A percentile compares a stretch with the other conserved stretches of the same genome.
These are phyloP conservation scores for Larimichthys polyactis DNA, from an alignment of 2,113 vertebrate species.

Conservation along the genomic window DNA sequence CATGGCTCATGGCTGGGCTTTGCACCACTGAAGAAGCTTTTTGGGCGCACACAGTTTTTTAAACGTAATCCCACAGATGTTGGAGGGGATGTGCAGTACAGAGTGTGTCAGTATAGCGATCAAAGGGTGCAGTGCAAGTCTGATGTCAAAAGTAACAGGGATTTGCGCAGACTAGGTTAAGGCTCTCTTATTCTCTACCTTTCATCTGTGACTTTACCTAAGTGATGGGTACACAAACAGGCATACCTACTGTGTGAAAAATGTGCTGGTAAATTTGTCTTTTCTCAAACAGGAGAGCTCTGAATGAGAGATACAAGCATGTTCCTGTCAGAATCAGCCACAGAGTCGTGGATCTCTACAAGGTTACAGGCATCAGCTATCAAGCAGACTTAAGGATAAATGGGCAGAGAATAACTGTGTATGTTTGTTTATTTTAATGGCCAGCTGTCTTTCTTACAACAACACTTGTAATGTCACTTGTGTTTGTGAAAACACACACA, in stretches of 20 bases:
- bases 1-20: constrained; percentile 21
- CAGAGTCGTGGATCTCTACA: constrained; percentile 2
- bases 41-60: background rate
- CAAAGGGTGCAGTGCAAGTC: constrained; percentile 23
- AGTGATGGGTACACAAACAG: background rate
- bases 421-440: background rate
- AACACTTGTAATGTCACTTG: background rate
- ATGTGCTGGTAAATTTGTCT: background rate
- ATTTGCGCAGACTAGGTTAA: constrained; percentile 13
- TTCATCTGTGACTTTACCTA: background rate
- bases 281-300: background rate
- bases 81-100: constrained; percentile 18
- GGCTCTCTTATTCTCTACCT: background rate
- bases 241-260: background rate
- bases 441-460: background rate
- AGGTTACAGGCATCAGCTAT: background rate
- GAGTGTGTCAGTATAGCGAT: constrained; percentile 25
- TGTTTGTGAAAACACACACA: background rate
- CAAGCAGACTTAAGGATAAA: background rate
- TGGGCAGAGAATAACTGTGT: background rate
- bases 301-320: background rate
- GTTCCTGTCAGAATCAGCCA: background rate
- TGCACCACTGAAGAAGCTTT: constrained; percentile 12
- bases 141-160: constrained; percentile 23
- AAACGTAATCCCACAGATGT: constrained; percentile 45